Evolutionary conservation across 2,888 invertebrate genomes (phyloP).

Genomic region (Agriopis leucophaearia): DNA sequence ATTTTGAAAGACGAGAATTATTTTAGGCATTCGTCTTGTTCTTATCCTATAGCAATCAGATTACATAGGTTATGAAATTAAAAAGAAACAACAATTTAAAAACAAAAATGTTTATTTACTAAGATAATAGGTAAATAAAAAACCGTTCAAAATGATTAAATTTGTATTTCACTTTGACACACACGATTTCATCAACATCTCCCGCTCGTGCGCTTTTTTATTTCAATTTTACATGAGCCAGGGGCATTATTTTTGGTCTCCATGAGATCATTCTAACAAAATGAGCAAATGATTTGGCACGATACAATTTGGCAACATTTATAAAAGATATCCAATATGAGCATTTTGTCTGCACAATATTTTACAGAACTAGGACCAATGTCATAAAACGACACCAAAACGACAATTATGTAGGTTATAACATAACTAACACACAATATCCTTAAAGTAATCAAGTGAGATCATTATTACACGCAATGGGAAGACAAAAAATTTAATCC

Average conservation of each 20-base stretch:
- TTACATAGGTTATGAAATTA: neutral
- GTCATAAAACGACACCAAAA: slow-evolving; percentile 10
- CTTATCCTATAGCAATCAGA: neutral
- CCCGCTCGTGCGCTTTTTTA: neutral
- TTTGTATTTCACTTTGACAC: slow-evolving; percentile 28
- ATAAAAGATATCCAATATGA: slow-evolving; percentile 16
- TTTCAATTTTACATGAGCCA: neutral
- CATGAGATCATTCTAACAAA: slow-evolving; percentile 12
- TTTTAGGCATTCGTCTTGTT: neutral
- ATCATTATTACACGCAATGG: slow-evolving; percentile 20
- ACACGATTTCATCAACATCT: slow-evolving; percentile 10
- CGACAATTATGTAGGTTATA: neutral
- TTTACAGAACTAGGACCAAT: slow-evolving; percentile 13
- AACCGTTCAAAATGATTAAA: slow-evolving; percentile 1
- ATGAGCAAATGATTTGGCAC: slow-evolving; percentile 33
- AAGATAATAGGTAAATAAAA: slow-evolving; percentile 20
- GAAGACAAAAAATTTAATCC: slow-evolving; percentile 21
- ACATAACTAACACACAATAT: slow-evolving; percentile 1
- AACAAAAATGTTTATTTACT: slow-evolving; percentile 10
- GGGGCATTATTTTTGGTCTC: slow-evolving; percentile 9
- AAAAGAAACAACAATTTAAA: slow-evolving; percentile 10
- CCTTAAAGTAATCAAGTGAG: slow-evolving; percentile 16
- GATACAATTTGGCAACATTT: slow-evolving; percentile 23
- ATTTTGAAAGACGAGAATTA: neutral
- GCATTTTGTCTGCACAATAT: slow-evolving; percentile 18